These are phyloP conservation scores for Hipparchia semele DNA, from an alignment of 2,888 invertebrate species.

Conservation along the genomic window DNA sequence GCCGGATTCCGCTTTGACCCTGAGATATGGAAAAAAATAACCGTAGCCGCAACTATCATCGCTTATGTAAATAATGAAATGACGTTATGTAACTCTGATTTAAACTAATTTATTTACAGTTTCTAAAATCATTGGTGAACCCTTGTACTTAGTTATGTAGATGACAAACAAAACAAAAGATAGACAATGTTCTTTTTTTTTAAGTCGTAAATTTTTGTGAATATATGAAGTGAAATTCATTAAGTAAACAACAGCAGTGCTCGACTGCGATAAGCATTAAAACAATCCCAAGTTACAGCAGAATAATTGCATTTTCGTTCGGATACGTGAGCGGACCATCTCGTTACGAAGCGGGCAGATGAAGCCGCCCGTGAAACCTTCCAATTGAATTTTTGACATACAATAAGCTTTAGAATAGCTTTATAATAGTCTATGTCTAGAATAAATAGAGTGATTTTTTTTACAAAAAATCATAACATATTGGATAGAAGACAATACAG, in stretches of 20 bases:
- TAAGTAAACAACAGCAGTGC: conserved; percentile 20
- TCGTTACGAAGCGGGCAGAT: conserved; percentile 75
- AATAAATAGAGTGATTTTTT: not conserved
- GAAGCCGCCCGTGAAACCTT: conserved; percentile 81
- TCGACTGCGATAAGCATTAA: conserved; percentile 53
- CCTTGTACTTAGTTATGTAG: no score
- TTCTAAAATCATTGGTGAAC: no score
- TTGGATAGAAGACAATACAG: no score
- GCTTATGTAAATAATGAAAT: no score
- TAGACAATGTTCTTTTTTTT: no score
- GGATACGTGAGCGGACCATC: conserved; percentile 70
- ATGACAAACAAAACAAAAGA: no score
- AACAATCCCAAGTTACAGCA: conserved; percentile 47
- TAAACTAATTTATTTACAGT: no score
- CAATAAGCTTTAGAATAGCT: conserved; percentile 54
- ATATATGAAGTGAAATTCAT: conserved; percentile 5
- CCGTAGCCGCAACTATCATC: no score
- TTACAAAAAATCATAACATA: not conserved
- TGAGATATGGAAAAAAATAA: no score
- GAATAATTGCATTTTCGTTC: conserved; percentile 74
- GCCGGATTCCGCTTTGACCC: no score
- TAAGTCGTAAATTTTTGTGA: not conserved
- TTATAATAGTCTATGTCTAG: no score
- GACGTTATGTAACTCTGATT: no score
- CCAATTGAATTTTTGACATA: conserved; percentile 83